phyloP scores from a whole-genome alignment of 1,140 invertebrate species.

The Drosophila hydei region DNA sequence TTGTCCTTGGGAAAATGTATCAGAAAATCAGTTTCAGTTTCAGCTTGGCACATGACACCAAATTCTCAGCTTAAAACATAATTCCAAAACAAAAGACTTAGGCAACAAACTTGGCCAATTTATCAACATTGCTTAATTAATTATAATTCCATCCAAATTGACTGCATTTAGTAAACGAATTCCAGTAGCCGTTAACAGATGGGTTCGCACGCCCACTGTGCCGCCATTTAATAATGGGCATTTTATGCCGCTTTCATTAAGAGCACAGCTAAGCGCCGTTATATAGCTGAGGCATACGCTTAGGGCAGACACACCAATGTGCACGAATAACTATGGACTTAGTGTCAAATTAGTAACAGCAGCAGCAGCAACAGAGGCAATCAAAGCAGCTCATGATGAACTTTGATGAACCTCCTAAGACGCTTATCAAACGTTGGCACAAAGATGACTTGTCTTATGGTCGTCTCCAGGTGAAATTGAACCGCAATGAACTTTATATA shows the following conservation, averaged over 20 bases:
- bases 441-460: conserved; percentile 19
- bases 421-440: conserved; percentile 56
- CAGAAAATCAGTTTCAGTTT: not conserved
- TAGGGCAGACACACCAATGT: too few species aligned
- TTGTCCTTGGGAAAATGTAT: not conserved
- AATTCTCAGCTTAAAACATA: not conserved
- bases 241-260: conserved; percentile 60
- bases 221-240: conserved; percentile 42
- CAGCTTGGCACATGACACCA: not conserved
- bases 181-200: conserved; percentile 1
- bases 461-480: conserved; percentile 42
- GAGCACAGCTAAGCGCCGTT: conserved; percentile 48
- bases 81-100: conserved; percentile 26
- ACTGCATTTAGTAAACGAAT: not conserved
- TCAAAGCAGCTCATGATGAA: conserved; percentile 34
- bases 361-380: conserved; percentile 8
- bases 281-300: conserved; percentile 23
- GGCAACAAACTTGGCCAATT: conserved; percentile 27
- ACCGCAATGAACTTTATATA: conserved; percentile 40
- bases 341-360: conserved; percentile 41
- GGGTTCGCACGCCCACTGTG: conserved; percentile 44
- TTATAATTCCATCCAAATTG: not conserved
- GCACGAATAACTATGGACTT: conserved; percentile 38
- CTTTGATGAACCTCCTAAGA: conserved; percentile 54
- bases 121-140: conserved; percentile 23